Evolutionary conservation across 2,113 vertebrate genomes (phyloP), one percentile per base, ranked within the genome.

Genomic region (Falcunculus frontatus): DNA sequence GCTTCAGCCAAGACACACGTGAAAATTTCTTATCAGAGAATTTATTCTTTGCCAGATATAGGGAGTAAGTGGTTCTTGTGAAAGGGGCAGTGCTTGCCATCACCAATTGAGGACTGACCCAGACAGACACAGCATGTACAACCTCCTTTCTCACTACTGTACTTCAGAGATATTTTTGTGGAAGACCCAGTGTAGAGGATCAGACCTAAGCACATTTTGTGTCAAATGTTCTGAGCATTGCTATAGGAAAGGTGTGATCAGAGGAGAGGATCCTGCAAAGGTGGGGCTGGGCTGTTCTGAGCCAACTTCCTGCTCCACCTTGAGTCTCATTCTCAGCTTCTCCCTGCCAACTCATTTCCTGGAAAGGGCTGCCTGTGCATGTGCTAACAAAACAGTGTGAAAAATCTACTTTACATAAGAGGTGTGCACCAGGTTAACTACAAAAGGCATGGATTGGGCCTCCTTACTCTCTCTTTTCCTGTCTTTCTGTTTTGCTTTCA

Each of bases 111-210:
- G 9, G 25, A 69, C 5, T 69, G 42, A 88, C 20, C 53, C 12
- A 74, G 29, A 42, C 0, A 77, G 26, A 27, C 0, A 0, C 1
- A 60, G 29, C 20, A 60, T 1, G 6, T 42, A 53, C 46, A 78
- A 67, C 16, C n/a, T 82, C 14, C 15, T 47, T 79, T 89, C 73
- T 59, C 29, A 55, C 16, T 65, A 15, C 33, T 8, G 19, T 47
- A 60, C 49, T 60, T 78, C 32, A 46, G 13, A 80, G 26, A 7
- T 1, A 3, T 10, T 92, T 88, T 50, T 35, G 30, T 37, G 55
- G 32, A 92, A 80, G 42, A 68, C 5, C 7, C 25, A 20, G 15
- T 9, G 15, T 20, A 13, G 50, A 80, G 32, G 37, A 88, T 27
- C 11, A 67, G 39, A 75, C 16, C 11, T 35, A 39, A 53, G n/a